Evolutionary conservation across 1,140 invertebrate genomes (phyloP).

Genomic region (Lepidurus couesii): DNA sequence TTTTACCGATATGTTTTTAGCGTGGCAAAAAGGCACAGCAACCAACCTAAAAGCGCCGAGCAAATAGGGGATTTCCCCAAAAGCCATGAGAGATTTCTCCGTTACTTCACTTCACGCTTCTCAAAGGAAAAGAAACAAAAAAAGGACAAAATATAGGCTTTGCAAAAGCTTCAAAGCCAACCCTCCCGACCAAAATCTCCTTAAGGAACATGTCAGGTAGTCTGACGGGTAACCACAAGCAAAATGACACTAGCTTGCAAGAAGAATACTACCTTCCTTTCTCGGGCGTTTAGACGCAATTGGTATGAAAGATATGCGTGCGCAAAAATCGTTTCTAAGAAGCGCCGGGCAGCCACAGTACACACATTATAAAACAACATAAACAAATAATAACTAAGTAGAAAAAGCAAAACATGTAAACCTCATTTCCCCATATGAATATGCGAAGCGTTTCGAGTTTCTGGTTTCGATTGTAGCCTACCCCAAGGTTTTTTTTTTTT

Average conservation of each 20-base stretch:
- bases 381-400: too few species aligned
- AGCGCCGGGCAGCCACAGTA: not conserved
- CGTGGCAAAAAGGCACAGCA: too few species aligned
- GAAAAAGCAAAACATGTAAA: too few species aligned
- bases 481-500: too few species aligned
- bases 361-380: too few species aligned
- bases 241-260: constrained; percentile 3
- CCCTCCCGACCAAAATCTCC: not conserved
- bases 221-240: not conserved
- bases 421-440: too few species aligned
- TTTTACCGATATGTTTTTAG: too few species aligned
- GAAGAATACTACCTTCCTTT: constrained; percentile 3
- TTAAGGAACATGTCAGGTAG: not conserved
- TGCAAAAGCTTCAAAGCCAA: too few species aligned
- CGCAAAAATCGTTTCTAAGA: not conserved
- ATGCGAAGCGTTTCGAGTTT: too few species aligned
- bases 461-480: too few species aligned
- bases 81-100: not conserved
- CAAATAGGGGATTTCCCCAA: not conserved
- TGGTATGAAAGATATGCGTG: not conserved
- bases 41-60: not conserved
- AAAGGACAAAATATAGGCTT: too few species aligned
- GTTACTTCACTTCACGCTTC: constrained; percentile 1
- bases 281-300: not conserved
- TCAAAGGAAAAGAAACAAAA: not conserved